Base-by-base conservation (phyloP, 2,888 invertebrate genomes). In the Chrysina gloriosa region DNA sequence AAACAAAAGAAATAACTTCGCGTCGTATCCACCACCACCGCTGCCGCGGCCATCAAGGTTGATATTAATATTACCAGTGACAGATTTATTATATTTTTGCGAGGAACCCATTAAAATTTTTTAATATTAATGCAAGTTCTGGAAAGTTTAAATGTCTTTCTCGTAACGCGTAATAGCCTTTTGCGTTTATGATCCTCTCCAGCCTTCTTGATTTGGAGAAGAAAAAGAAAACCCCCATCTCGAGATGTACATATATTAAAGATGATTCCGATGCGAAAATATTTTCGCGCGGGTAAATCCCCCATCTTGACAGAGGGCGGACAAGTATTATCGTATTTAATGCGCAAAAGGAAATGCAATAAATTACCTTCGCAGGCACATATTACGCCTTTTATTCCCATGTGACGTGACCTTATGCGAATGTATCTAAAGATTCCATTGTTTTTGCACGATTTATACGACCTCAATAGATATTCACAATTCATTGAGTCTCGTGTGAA, bases 81-180 rank as follows among this genome's bases (percentile, higher is more conserved):
- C 58, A 39, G 58, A 58, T 58, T 58, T 58, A 58, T 39, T 56
- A 56, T 58, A 52, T 58, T 58, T 58, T 58, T 58, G 58, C 58
- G 39, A n/a, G 14, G 23, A 39, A 23, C 11, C 58, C 39, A 58
- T 58, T 58, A 58, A 58, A 29, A 58, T 39, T 58, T 47, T 58
- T 58, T 58, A 58, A 58, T 58, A 58, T 58, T 58, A 39, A 58
- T 58, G 42, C 11, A 6, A 11, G 5, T 36, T 58, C 31, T 23
- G 21, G n/a, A 23, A 25, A 39, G 58, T 39, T 39, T 39, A 25
- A 21, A 11, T 11, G 39, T 23, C 3, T 9, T 14, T 58, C 21
- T 27, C n/a, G n/a, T n/a, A n/a, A n/a, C n/a, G 7, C 7, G 16
- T 16, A 1, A n/a, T 31, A 31, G n/a, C 1, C 19, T 5, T 11